Base-by-base conservation (phyloP, 2,888 invertebrate species). In the Scaptomyza caliginosa region DNA sequence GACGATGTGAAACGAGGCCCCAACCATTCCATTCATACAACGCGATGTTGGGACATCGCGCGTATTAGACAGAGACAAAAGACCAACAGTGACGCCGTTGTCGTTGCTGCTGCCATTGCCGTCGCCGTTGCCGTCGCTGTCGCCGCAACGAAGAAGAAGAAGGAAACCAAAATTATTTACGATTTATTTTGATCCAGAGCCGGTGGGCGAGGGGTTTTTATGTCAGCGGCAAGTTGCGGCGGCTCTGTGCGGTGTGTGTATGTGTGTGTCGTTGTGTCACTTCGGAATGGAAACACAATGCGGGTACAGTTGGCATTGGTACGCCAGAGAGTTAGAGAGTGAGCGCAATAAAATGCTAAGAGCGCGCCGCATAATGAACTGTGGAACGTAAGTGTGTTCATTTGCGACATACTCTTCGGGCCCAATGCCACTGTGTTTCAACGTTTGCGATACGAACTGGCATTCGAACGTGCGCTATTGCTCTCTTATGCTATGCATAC, bases 161-260 rank as follows among this genome's bases (percentile, higher is more conserved):
- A 74, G 77, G 74, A 70, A 78, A 75, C 73, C 75, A 84, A 85
- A 83, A 83, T 80, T 86, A 82, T 86, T 82, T 82, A 82, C 82
- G 82, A 82, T 82, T 86, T 82, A 82, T 82, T 82, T 82, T 82
- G 82, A 82, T 86, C 64, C 63, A 46, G 19, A 17, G 49, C 39
- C 5, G 21, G n/a, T 75, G 1, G 52, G 10, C 23, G 62, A 49
- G 67, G 65, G 77, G 75, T 71, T 83, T 85, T 80, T 71, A 71
- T 82, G 82, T 82, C 82, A 82, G 66, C 67, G 83, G 82, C 65
- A 79, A 75, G 82, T 75, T 50, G 74, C 52, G 81, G 80, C 40
- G 49, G 48, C 11, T 32, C 24, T 30, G 16, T n/a, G 7, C 34
- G 17, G 17, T 4, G 28, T 11, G 8, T n/a, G 6, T 32, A 30